Evolutionary conservation across 2,113 vertebrate genomes (phyloP), one percentile per base, ranked within the genome.

Genomic region (Corvus hawaiiensis): DNA sequence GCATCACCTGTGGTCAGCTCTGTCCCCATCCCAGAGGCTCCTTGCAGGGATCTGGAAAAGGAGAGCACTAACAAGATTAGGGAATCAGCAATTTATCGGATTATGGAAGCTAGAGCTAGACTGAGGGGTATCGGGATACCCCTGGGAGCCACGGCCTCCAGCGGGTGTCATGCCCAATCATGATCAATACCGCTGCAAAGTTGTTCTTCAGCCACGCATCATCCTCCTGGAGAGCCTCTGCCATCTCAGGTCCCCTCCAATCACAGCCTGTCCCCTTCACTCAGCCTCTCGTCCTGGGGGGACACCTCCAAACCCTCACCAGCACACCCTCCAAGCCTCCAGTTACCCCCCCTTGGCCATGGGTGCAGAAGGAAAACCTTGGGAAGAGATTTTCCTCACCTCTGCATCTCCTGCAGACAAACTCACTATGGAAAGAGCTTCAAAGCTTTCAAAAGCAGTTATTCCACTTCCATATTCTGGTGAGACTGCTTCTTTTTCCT

Each of bases 201-300:
- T 2, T 84, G 61, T 33, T 84, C 84, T 55, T 76, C 58, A 1
- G 66, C 1, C 0, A 26, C 0, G 0, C 37, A 9, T 1, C 26
- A 6, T 77, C 64, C 77, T 32, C 41, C 62, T 21, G 10, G 3
- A 91, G 55, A 74, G 76, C 56, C 51, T 30, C 87, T 72, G 73
- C 72, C 52, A 2, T 6, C 61, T 73, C 44, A 39, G 61, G 43
- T 43, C 32, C 73, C 77, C 44, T 44, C 3, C 23, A 30, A 43
- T 33, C 73, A 24, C 77, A 59, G 35, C 56, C 59, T 6, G 1
- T 23, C 43, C 37, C 23, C 81, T 75, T 5, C 22, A 3, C 78
- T 61, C 56, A 77, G 1, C 44, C 39, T 54, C 82, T 48, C 2
- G 0, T 8, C 41, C 39, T 6, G 23, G 14, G 28, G 13, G 32